These are phyloP conservation scores for Drosophila jambulina DNA, from an alignment of 1,140 invertebrate species.

Conservation along the genomic window DNA sequence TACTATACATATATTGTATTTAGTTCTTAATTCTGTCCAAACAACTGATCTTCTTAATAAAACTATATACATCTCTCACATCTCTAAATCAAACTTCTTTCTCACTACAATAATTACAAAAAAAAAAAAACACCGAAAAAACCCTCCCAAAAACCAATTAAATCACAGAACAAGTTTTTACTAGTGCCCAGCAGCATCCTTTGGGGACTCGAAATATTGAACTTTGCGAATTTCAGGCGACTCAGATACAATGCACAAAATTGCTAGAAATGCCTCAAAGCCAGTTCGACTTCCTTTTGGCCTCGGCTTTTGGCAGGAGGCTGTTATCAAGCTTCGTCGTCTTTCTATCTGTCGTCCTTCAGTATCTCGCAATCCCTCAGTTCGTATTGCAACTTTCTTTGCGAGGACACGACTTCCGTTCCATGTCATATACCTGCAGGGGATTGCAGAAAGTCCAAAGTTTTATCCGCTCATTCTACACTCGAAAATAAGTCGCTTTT, in stretches of 20 bases:
- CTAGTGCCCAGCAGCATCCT: neutral
- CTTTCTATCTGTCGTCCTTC: constrained; percentile 11
- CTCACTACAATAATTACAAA: neutral
- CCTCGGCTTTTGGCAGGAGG: constrained; percentile 16
- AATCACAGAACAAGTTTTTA: constrained; percentile 9
- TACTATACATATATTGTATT: too few species aligned
- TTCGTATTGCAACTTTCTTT: constrained; percentile 57
- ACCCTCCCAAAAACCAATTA: constrained; percentile 7
- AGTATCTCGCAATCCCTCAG: constrained; percentile 28
- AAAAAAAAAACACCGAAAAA: neutral
- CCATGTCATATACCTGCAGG: constrained; percentile 62
- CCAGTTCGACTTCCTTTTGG: constrained; percentile 49
- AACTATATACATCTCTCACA: neutral
- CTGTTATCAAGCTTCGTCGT: constrained; percentile 19
- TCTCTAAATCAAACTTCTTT: neutral
- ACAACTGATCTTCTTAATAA: too few species aligned
- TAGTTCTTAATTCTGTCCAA: too few species aligned
- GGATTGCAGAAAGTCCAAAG: constrained; percentile 54
- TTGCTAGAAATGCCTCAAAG: constrained; percentile 16
- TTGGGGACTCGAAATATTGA: constrained; percentile 24
- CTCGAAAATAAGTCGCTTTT: constrained; percentile 55
- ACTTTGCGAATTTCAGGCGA: constrained; percentile 27
- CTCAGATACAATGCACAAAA: constrained; percentile 26
- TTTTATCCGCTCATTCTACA: constrained; percentile 50
- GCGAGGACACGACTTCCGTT: constrained; percentile 57